Conservation (phyloP, 2,113 vertebrate genomes). For the Benitochromis conjunctus region DNA sequence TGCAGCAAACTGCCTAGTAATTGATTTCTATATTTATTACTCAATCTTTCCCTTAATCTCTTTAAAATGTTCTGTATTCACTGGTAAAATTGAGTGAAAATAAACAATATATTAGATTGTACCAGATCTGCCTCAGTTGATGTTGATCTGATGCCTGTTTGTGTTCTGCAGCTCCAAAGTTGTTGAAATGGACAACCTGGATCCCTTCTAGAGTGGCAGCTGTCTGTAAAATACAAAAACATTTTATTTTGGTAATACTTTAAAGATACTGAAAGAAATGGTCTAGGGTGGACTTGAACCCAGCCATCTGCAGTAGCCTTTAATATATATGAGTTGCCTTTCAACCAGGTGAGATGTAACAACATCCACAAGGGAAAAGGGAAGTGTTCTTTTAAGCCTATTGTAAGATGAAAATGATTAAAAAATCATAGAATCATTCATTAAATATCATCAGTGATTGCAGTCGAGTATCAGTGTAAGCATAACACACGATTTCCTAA, state of each 20-base stretch:
- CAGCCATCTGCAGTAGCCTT: not conserved
- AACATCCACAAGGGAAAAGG: not conserved
- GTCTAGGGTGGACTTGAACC: not conserved
- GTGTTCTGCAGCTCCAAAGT: not conserved
- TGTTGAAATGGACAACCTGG: not conserved
- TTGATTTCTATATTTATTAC: constrained; percentile 12
- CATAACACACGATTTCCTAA: not conserved
- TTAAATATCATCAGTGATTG: not conserved
- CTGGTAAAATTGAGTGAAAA: not conserved
- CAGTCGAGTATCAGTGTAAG: not conserved
- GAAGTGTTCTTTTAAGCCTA: not conserved
- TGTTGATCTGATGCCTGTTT: not conserved
- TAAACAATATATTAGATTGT: constrained; percentile 31
- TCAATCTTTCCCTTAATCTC: constrained; percentile 21
- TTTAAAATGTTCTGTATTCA: constrained; percentile 1
- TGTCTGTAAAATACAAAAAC: not conserved
- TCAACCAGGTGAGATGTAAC: not conserved
- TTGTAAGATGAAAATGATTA: not conserved
- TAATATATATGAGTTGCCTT: not conserved
- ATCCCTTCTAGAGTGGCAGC: not conserved
- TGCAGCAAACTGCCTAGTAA: constrained; percentile 7
- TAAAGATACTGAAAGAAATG: not conserved
- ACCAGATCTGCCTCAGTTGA: not conserved
- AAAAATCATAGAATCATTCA: not conserved
- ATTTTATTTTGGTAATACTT: not conserved